Evolutionary conservation across 2,797 vertebrate species (phyloP), one percentile per base, ranked within the genome.

Genomic region (Enteromius unitaeniatus): DNA sequence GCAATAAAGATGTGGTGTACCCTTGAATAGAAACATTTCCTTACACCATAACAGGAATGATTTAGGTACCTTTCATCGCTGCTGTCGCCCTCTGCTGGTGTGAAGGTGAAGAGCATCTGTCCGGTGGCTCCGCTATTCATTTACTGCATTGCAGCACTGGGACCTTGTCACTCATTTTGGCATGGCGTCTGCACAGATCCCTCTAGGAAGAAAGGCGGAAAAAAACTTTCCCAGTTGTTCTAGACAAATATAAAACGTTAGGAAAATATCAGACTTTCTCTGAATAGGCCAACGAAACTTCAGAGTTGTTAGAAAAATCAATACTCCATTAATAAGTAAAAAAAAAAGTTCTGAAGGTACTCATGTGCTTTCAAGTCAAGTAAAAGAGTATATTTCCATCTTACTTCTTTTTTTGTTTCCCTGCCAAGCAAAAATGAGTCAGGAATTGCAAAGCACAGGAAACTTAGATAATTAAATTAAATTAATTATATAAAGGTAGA

Each of bases 71-170:
- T 85, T 85, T 83, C 37, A 37, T 87, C 89, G 91, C 45, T 75
- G 76, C 90, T 81, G 83, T 89, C 85, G 91, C 94, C 94, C 93
- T 93, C 94, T 95, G 91, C 82, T 93, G 94, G 90, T 69, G 9
- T 45, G 73, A 53, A 76, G 34, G 11, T 53, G 82, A 28, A 90
- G 17, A 88, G 89, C 89, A 4, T 53, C 31, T 47, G 67, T 34
- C 15, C 31, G 64, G 28, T 42, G 64, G 21, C 64, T 82, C 64
- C 14, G 77, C 81, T 45, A 81, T 88, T 90, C 79, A 91, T 86
- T 91, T 91, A 92, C 94, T 94, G 94, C 95, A 95, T 93, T 95
- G 94, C 94, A 95, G 93, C 91, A 90, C 51, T 83, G 87, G 67
- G 81, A 86, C 51, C 14, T 75, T 84, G 78, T 86, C 84, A 84